Evolutionary conservation across 64 coral and sea anemone genomes (phyloP), one percentile per base, ranked within the genome.

Genomic region (Montipora cactus): DNA sequence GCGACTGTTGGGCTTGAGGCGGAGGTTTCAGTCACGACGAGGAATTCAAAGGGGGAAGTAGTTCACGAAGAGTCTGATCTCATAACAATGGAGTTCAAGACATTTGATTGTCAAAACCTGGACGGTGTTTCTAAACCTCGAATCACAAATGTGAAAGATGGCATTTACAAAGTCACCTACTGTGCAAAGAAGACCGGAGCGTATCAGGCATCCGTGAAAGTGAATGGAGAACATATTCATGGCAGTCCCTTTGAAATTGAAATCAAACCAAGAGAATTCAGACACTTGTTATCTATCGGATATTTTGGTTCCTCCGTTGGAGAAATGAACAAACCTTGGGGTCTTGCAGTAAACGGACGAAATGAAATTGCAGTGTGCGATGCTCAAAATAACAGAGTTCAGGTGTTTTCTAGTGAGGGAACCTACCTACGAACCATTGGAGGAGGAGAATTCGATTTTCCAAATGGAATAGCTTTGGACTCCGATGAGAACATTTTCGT

Each of bases 1-100:
- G 88, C 87, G 55, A 90, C 64, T 71, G 74, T 90, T 67, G 93
- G 93, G 13, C 73, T 95, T 9, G 88, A 90, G 55, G 69, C 81
- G 3, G 57, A 53, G 66, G 84, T 95, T 47, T 15, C 52, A 47
- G 71, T 95, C 3, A 84, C 59, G 1, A 85, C 89, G 9, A 7
- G 55, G 66, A 77, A 95, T 84, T 77, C 88, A 4, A 37, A 62
- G 9, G 28, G 23, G 16, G 59, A 90, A 85, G 23, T 62, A 5
- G 37, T n/a, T 19, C 77, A 90, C 44, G 73, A 90, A 44, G 58
- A 64, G 25, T 48, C 19, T 75, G 89, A 89, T 15, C 7, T 45
- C 7, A 47, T 95, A 45, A 44, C 50, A 45, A 69, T 90, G 4
- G 58, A 95, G 44, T 66, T 95, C 15, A 15, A 47, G 15, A 77